Conservation (phyloP, 2,888 invertebrate genomes). For the Agrenia bidenticulata region DNA sequence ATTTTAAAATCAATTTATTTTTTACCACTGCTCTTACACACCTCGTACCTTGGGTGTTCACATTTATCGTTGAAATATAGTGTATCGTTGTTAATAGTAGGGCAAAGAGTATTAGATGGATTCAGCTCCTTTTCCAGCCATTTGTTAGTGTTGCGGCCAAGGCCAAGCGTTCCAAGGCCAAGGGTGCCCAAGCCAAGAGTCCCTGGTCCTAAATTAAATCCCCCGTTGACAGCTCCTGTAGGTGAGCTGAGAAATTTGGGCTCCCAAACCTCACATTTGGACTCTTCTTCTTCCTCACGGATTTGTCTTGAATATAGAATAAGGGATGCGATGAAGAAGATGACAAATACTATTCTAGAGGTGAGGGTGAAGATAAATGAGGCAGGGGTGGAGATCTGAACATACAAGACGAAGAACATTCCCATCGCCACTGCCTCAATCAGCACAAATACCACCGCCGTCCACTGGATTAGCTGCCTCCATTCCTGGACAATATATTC, state of each 20-base stretch:
- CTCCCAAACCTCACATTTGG: slow-evolving; percentile 17
- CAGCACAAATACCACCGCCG: slow-evolving; percentile 29
- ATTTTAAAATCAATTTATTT: too few species aligned
- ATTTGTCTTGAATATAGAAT: slow-evolving; percentile 31
- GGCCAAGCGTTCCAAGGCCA: slow-evolving; percentile 5
- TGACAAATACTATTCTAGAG: slow-evolving; percentile 21
- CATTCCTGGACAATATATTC: slow-evolving; percentile 34
- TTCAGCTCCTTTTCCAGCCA: slow-evolving; percentile 6
- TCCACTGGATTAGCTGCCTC: slow-evolving; percentile 37
- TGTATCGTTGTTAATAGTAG: too few species aligned
- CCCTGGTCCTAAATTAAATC: not conserved
- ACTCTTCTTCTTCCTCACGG: slow-evolving; percentile 25
- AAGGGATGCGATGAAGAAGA: slow-evolving; percentile 29
- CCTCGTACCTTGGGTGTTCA: slow-evolving; percentile 1
- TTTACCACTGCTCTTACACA: slow-evolving; percentile 2
- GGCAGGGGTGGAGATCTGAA: slow-evolving; percentile 23
- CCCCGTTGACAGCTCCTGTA: too few species aligned
- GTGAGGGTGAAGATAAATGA: slow-evolving; percentile 24
- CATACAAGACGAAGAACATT: slow-evolving; percentile 28
- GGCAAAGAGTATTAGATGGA: too few species aligned
- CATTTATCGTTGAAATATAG: too few species aligned
- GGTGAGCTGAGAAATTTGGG: not conserved
- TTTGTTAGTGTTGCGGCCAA: slow-evolving; percentile 14
- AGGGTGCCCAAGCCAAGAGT: slow-evolving; percentile 1
- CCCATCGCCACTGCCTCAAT: slow-evolving; percentile 33